Evolutionary conservation across 2,888 invertebrate species (phyloP).

Genomic region (Orgyia antiqua): DNA sequence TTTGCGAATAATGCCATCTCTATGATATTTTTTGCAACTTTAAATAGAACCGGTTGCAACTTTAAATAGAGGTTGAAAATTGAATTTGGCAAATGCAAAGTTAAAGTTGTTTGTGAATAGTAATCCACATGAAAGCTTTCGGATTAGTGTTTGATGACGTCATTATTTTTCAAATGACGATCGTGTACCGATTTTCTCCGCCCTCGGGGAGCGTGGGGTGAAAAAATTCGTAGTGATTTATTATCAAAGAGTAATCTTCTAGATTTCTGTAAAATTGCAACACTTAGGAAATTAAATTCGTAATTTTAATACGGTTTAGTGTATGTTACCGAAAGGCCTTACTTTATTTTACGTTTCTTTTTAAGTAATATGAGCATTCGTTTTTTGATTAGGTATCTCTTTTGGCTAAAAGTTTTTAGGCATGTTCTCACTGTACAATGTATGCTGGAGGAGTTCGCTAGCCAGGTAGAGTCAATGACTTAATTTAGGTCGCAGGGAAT

Average conservation of each 20-base stretch:
- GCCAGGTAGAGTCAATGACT: too few species aligned
- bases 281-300: slow-evolving; percentile 8
- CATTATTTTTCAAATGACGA: slow-evolving; percentile 74
- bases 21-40: background rate
- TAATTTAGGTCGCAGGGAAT: too few species aligned
- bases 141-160: slow-evolving; percentile 78
- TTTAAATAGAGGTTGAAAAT: slow-evolving; percentile 22
- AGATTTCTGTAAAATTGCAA: slow-evolving; percentile 11
- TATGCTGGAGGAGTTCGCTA: too few species aligned
- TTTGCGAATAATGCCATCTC: slow-evolving; percentile 18
- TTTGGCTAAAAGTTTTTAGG: too few species aligned
- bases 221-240: slow-evolving; percentile 56
- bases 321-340: too few species aligned
- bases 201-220: slow-evolving; percentile 44
- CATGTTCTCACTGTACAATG: too few species aligned
- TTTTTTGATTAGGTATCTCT: too few species aligned
- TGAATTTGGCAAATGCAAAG: slow-evolving; percentile 5
- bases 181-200: slow-evolving; percentile 66
- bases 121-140: slow-evolving; percentile 77
- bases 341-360: too few species aligned
- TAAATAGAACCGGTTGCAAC: background rate
- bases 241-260: slow-evolving; percentile 43
- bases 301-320: too few species aligned
- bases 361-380: too few species aligned
- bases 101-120: slow-evolving; percentile 31